Conservation (phyloP, 2,888 invertebrate species). For the Phyllotreta striolata region DNA sequence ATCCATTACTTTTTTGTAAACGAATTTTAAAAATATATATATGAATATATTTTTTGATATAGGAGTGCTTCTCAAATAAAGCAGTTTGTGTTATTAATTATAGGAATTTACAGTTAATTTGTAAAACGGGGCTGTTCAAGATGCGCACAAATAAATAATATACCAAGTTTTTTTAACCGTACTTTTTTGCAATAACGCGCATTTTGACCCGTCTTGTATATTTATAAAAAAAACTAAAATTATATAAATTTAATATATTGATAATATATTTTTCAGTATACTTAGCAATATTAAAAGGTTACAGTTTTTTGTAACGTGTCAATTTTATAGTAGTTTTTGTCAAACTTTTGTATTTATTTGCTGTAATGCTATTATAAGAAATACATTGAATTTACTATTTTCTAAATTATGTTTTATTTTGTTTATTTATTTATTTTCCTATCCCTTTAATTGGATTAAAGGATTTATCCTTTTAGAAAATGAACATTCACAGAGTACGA, state of each 20-base stretch:
- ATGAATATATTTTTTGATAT: constrained; percentile 53
- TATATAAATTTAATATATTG: constrained; percentile 36
- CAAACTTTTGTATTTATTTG: constrained; percentile 62
- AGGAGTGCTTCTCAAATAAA: constrained; percentile 57
- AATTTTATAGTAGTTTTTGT: constrained; percentile 58
- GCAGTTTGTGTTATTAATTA: constrained; percentile 62
- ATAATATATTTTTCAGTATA: constrained; percentile 39
- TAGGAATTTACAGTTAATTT: constrained; percentile 35
- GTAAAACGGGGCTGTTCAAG: constrained; percentile 28
- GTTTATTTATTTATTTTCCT: too few relatives aligned
- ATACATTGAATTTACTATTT: constrained; percentile 48
- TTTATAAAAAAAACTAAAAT: constrained; percentile 32
- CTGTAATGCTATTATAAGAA: constrained; percentile 58
- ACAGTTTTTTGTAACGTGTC: constrained; percentile 59
- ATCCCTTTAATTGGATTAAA: too few relatives aligned
- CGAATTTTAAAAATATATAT: constrained; percentile 45
- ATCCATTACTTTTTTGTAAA: constrained; percentile 56
- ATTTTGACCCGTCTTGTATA: constrained; percentile 26
- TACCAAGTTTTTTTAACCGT: constrained; percentile 26
- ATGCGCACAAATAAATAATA: constrained; percentile 18
- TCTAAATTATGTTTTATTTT: constrained; percentile 27
- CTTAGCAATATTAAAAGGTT: constrained; percentile 57
- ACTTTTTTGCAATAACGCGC: constrained; percentile 31
- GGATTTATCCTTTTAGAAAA: too few relatives aligned
- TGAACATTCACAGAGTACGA: too few relatives aligned